Conservation (phyloP, 2,113 vertebrate species). For the Eptesicus fuscus region DNA sequence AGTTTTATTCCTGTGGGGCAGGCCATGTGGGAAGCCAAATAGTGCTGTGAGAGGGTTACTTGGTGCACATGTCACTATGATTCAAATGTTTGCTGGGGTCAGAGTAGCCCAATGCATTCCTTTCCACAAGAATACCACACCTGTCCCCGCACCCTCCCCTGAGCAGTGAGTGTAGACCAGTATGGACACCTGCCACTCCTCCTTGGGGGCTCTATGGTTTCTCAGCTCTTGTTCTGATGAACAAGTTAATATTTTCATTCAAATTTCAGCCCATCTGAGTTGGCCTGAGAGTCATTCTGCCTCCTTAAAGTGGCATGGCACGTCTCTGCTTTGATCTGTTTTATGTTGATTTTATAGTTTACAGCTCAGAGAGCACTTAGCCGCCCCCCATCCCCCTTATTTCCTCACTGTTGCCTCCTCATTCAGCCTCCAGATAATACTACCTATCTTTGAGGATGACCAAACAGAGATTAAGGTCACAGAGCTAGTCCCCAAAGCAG, state of each 20-base stretch:
- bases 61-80: neutral
- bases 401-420: neutral
- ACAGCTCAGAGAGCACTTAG: neutral
- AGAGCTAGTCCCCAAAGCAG: neutral
- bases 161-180: neutral
- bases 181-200: neutral
- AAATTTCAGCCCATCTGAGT: neutral
- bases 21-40: neutral
- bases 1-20: neutral
- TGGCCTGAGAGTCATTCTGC: neutral
- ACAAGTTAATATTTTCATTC: neutral
- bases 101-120: neutral
- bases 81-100: neutral
- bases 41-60: neutral
- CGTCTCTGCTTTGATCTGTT: neutral
- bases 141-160: neutral
- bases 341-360: neutral
- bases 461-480: neutral
- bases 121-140: neutral
- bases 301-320: neutral
- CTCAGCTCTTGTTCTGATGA: neutral
- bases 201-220: neutral
- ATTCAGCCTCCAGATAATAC: neutral
- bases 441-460: neutral
- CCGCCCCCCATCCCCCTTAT: too few species aligned